Evolutionary conservation across 2,888 invertebrate genomes (phyloP), one percentile per base, ranked within the genome.

Genomic region (Escarpia spicata): DNA sequence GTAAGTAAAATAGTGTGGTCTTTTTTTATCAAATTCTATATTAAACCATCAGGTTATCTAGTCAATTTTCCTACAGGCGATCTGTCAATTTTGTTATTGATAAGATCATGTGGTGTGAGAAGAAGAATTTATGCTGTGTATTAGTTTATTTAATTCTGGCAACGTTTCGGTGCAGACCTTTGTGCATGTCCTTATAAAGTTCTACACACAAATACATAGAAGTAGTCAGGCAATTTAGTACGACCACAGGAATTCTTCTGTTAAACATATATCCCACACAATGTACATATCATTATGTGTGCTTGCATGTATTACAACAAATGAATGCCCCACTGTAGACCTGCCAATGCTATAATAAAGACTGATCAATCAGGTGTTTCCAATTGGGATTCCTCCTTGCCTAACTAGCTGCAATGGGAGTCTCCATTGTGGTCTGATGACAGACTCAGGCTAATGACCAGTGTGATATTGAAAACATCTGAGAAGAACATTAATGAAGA

Each of bases 221-320:
- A 9, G 52, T 52, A 12, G 52, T 52, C 75, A 75, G 75, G 26
- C 75, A 75, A 75, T 75, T 75, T 75, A 75, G 75, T 26, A 75
- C 75, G 19, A 75, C 75, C 75, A 75, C 75, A 75, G n/a, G 75
- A 75, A 75, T 75, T 75, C 75, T 75, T 75, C 75, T 75, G 75
- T 75, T 75, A 75, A 75, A 19, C 19, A 75, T 75, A 37, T 1
- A 75, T 26, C 75, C 75, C n/a, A 6, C n/a, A 75, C 75, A 75
- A 75, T 26, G 75, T 26, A 75, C 26, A 26, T 75, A 75, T 75
- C 75, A 75, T 75, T 75, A 75, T 75, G 75, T 75, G 75, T 75
- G 19, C 75, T 75, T 75, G 26, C 75, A 75, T 75, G 19, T 26
- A 26, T 75, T 26, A 75, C 19, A 26, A 75, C 75, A 75, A 19